These are phyloP conservation scores for Damaliscus lunatus DNA, from an alignment of 2,113 vertebrate species.

Conservation along the genomic window DNA sequence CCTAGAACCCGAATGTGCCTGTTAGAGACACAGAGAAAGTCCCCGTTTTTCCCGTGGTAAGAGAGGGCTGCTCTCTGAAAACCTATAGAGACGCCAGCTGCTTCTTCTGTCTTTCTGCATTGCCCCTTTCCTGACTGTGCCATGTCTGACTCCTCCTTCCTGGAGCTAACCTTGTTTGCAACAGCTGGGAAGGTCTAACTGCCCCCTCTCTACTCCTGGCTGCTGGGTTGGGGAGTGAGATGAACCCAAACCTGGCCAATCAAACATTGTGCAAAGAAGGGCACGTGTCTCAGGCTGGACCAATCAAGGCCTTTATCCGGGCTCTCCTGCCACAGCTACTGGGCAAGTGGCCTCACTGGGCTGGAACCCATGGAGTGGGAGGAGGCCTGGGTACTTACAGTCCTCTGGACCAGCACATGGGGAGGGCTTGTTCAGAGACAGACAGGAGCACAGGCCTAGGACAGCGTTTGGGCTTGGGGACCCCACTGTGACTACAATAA, in stretches of 20 bases:
- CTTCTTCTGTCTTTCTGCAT: not conserved
- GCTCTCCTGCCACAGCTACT: not conserved
- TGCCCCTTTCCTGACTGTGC: not conserved
- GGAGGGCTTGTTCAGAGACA: not conserved
- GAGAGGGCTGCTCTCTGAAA: not conserved
- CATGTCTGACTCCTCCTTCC: not conserved
- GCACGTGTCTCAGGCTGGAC: not conserved
- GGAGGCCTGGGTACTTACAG: not conserved
- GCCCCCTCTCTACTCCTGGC: not conserved
- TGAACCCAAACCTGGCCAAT: not conserved
- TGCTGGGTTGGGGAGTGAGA: not conserved
- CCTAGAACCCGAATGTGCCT: not conserved
- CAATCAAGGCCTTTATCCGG: not conserved
- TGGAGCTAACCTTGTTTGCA: not conserved
- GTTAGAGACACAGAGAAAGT: not conserved
- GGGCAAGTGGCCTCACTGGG: not conserved
- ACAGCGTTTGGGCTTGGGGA: too few relatives aligned
- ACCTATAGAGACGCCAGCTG: accelerated
- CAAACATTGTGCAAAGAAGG: too few relatives aligned
- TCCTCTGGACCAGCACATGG: not conserved
- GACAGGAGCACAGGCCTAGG: not conserved
- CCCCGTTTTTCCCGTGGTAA: too few relatives aligned
- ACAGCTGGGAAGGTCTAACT: not conserved
- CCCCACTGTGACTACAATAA: too few relatives aligned
- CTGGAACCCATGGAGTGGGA: not conserved